phyloP scores from a whole-genome alignment of 2,113 vertebrate genomes.

The Tachuris rubrigastra region DNA sequence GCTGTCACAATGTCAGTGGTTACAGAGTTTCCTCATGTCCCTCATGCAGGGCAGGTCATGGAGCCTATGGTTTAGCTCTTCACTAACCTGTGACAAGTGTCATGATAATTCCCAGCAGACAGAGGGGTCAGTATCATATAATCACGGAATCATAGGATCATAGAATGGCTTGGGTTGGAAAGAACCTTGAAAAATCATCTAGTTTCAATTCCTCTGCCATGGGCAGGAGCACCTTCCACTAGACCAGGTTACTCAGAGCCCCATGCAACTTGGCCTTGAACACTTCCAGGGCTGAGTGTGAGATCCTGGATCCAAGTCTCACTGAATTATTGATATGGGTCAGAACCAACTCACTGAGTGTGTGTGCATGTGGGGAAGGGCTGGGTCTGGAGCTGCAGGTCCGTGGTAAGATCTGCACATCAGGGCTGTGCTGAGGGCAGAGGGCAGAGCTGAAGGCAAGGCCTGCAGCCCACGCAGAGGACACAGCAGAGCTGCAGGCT shows the following conservation, averaged over 20 bases:
- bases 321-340: too few relatives aligned
- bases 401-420: too few relatives aligned
- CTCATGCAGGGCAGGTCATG: not conserved
- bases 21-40: not conserved
- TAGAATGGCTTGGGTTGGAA: not conserved
- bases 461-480: too few relatives aligned
- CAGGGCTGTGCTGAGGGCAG: too few relatives aligned
- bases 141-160: not conserved
- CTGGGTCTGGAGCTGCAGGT: too few relatives aligned
- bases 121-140: not conserved
- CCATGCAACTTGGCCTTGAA: not conserved
- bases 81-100: not conserved
- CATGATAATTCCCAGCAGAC: not conserved
- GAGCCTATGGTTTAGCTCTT: not conserved
- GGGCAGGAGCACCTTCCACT: not conserved
- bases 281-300: not conserved
- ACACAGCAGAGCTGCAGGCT: too few relatives aligned
- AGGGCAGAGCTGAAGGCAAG: too few relatives aligned
- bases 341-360: too few relatives aligned
- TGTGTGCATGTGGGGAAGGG: too few relatives aligned
- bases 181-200: not conserved
- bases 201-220: not conserved
- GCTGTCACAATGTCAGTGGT: not conserved
- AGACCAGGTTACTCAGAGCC: not conserved
- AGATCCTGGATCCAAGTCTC: too few relatives aligned